phyloP scores from a whole-genome alignment of 30 jellyfish, hydroid and myxozoan genomes.

The Chironex yamaguchii region DNA sequence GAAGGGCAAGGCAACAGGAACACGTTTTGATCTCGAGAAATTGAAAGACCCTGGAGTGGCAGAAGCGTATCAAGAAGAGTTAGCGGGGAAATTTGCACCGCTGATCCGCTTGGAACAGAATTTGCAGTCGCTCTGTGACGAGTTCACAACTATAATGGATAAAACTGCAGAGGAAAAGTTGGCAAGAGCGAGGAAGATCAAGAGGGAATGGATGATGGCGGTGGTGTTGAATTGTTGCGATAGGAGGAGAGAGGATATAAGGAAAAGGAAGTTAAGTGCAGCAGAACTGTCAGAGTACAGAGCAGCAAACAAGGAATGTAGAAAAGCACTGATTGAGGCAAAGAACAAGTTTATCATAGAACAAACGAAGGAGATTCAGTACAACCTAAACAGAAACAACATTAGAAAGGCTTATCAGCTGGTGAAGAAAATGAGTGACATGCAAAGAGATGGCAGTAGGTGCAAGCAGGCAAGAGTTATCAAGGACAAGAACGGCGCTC shows the following conservation, averaged over 20 bases:
- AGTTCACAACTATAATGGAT: not conserved
- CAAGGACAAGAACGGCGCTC: not conserved
- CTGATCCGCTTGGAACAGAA: conserved; percentile 12
- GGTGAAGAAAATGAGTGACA: conserved; percentile 9
- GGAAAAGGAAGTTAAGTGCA: not conserved
- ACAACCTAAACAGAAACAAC: not conserved
- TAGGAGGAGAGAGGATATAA: not conserved
- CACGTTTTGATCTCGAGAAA: conserved; percentile 12
- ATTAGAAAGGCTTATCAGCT: not conserved
- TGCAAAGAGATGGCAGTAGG: not conserved
- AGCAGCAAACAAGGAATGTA: not conserved
- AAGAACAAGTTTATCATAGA: not conserved
- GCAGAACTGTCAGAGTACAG: conserved; percentile 11
- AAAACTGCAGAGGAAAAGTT: conserved; percentile 7
- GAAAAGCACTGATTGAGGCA: not conserved
- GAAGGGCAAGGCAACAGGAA: not conserved
- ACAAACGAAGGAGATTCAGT: not conserved
- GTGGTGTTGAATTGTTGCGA: conserved; percentile 19
- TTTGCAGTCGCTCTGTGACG: not conserved
- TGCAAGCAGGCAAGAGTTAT: not conserved
- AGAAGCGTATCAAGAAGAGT: conserved; percentile 3
- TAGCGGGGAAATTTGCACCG: conserved; percentile 32
- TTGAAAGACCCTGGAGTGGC: conserved; percentile 1
- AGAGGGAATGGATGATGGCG: conserved; percentile 19
- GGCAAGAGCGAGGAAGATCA: conserved; percentile 1